Percentiles rank a stretch among this genome's conserved stretches.
Conservation (phyloP, 2,113 vertebrate genomes). For the Zosterops lateralis region DNA sequence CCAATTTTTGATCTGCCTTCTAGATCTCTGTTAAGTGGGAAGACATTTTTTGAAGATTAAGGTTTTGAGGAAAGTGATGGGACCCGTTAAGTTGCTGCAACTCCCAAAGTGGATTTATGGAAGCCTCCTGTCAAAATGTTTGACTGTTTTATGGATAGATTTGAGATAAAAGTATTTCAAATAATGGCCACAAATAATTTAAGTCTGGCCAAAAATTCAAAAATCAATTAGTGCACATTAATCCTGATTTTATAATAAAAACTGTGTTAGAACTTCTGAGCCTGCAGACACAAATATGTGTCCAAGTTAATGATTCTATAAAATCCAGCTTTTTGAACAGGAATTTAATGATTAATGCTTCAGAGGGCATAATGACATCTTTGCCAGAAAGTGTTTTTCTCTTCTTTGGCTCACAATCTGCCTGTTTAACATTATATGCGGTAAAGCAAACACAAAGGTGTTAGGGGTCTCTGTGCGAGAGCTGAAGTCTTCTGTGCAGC, state of each 20-base stretch:
- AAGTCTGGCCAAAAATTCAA: not conserved
- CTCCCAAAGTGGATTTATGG: not conserved
- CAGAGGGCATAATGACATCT: not conserved
- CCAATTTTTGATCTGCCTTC: not conserved
- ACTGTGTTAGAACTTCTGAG: not conserved
- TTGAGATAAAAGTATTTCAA: not conserved
- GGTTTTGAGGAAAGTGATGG: not conserved
- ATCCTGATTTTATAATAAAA: not conserved
- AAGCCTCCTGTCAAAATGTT: not conserved
- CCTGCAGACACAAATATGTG: not conserved
- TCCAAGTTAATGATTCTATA: not conserved
- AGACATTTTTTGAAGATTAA: not conserved
- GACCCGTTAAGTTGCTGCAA: not conserved
- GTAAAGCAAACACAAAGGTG: constrained; percentile 47
- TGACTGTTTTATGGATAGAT: not conserved
- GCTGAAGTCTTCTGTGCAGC: not conserved
- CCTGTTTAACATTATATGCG: constrained; percentile 23
- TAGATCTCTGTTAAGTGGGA: not conserved
- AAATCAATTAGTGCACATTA: not conserved
- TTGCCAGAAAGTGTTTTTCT: constrained; percentile 34
- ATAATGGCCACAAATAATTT: not conserved
- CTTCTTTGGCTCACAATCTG: not conserved
- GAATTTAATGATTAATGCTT: constrained; percentile 27
- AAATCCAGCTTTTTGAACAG: not conserved
- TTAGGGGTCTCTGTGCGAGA: constrained; percentile 22